These are phyloP conservation scores for Dysidea cf. avara DNA, from an alignment of 37 sponge, comb jelly and placozoan species.

Conservation along the genomic window DNA sequence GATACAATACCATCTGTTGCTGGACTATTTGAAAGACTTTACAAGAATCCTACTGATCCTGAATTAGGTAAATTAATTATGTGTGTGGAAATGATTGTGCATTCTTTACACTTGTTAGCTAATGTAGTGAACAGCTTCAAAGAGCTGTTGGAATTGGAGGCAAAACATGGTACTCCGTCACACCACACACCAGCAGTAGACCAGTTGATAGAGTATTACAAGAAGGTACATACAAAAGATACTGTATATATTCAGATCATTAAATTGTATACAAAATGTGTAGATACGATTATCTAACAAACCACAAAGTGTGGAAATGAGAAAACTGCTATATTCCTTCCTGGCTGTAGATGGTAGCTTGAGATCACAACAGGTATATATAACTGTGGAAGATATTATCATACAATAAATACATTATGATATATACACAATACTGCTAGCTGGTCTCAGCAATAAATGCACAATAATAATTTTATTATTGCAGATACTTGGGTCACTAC, in stretches of 20 bases:
- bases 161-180: slow-evolving; percentile 32
- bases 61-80: no score
- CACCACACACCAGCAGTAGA: slow-evolving; percentile 19
- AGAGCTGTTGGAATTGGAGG: slow-evolving; percentile 40
- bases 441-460: no score
- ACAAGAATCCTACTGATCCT: slow-evolving; percentile 16
- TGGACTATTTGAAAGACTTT: slow-evolving; percentile 8
- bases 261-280: no score
- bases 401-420: no score
- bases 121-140: slow-evolving; percentile 26
- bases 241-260: not conserved
- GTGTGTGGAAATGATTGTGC: no score
- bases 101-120: not conserved
- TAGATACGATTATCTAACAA: slow-evolving; percentile 7
- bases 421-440: no score
- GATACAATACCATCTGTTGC: slow-evolving; percentile 21
- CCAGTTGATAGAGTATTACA: slow-evolving; percentile 26
- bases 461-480: slow-evolving; percentile 1
- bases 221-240: slow-evolving; percentile 23
- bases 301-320: slow-evolving; percentile 28
- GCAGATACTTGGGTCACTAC: not conserved
- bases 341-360: slow-evolving; percentile 34
- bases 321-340: slow-evolving; percentile 34
- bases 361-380: slow-evolving; percentile 40
- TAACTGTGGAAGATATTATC: no score